Evolutionary conservation across 2,797 vertebrate species (phyloP).

Genomic region (Xerus rutilus): DNA sequence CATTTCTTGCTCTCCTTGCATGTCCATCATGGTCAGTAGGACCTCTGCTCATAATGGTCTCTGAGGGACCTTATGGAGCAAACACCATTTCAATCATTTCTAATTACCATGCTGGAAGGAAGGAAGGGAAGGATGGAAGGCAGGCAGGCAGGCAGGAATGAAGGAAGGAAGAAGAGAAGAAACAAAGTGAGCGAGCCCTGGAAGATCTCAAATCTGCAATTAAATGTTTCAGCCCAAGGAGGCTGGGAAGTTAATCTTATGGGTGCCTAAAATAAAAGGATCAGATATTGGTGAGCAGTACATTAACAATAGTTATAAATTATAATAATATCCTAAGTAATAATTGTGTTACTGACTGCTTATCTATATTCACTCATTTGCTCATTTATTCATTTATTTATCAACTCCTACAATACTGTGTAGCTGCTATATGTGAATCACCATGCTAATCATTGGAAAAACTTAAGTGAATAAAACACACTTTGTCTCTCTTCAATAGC

Average conservation of each 20-base stretch:
- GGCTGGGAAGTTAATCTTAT: conserved; percentile 7
- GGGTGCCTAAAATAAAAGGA: not conserved
- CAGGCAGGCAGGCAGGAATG: too few relatives aligned
- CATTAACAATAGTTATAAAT: not conserved
- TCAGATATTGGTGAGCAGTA: not conserved
- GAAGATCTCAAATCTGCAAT: not conserved
- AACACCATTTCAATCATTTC: conserved; percentile 53
- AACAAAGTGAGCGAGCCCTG: not conserved
- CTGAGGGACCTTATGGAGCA: conserved; percentile 12
- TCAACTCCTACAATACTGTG: not conserved
- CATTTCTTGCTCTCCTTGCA: conserved; percentile 36
- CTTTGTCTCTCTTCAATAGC: not conserved
- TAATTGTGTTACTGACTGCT: not conserved
- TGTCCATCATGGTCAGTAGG: conserved; percentile 33
- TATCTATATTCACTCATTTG: not conserved
- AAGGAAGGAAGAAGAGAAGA: not conserved
- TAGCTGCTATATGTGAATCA: not conserved
- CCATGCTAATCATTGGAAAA: not conserved
- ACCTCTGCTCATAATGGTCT: conserved; percentile 42
- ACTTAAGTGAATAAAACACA: not conserved
- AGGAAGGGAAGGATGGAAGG: too few relatives aligned
- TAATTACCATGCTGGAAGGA: not conserved
- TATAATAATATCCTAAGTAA: not conserved
- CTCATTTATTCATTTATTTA: not conserved
- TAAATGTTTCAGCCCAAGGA: not conserved